Conservation (phyloP, 2,113 vertebrate genomes). For the Emberiza fucata region DNA sequence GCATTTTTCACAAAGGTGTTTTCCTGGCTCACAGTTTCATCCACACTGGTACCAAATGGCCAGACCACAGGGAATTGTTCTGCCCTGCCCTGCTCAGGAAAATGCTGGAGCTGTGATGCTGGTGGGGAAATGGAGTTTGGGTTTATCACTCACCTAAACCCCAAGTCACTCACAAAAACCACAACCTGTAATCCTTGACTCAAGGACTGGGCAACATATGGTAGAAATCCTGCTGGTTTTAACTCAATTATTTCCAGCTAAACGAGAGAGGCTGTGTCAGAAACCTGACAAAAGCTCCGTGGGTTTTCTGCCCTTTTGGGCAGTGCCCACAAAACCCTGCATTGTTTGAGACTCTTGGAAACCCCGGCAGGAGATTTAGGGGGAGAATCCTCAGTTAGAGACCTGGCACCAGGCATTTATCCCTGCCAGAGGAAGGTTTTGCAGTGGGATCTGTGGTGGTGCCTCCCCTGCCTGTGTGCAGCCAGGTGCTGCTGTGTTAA, state of each 20-base stretch:
- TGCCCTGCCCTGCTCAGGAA: background rate
- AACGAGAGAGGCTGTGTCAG: background rate
- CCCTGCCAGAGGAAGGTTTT: background rate
- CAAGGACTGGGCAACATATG: background rate
- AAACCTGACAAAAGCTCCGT: rapidly evolving
- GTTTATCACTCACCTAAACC: background rate
- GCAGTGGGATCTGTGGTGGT: background rate
- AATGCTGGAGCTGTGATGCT: background rate
- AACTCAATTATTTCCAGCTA: background rate
- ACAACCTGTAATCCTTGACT: background rate
- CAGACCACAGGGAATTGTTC: background rate
- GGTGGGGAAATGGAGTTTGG: background rate
- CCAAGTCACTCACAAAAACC: background rate
- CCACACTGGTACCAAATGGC: background rate
- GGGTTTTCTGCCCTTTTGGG: background rate
- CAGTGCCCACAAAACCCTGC: background rate
- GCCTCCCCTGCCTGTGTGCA: background rate
- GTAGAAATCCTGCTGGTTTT: background rate
- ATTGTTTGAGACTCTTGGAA: background rate
- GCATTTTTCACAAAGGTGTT: too few relatives aligned
- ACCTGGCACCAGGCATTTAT: rapidly evolving
- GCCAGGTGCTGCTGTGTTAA: background rate
- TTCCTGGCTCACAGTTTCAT: background rate
- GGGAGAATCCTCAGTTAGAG: background rate
- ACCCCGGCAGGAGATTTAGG: background rate